These are phyloP conservation scores for Parnassius orleans DNA, from an alignment of 2,888 invertebrate genomes.

Conservation along the genomic window DNA sequence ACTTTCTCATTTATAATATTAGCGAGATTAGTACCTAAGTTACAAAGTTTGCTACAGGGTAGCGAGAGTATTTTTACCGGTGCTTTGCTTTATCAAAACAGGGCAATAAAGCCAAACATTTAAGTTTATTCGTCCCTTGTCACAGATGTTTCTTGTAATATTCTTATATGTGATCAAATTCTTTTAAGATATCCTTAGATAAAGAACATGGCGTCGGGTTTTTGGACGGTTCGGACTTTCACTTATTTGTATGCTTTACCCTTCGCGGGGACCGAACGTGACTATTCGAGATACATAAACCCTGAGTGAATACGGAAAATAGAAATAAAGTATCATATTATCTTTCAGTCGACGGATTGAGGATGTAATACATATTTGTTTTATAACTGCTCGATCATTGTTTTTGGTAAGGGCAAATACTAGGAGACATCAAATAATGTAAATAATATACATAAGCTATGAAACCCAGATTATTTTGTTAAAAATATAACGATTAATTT, in stretches of 20 bases:
- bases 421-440: too few species aligned
- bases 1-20: background rate
- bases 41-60: too few species aligned
- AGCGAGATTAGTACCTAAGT: background rate
- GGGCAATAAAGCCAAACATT: slow-evolving; percentile 40
- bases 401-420: background rate
- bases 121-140: slow-evolving; percentile 76
- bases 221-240: slow-evolving; percentile 75
- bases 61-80: background rate
- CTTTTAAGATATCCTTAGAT: slow-evolving; percentile 79
- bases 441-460: too few species aligned
- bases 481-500: too few species aligned
- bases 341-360: slow-evolving; percentile 75
- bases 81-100: slow-evolving; percentile 12
- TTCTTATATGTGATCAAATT: slow-evolving; percentile 79
- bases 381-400: slow-evolving; percentile 29
- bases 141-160: slow-evolving; percentile 78
- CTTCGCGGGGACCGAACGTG: slow-evolving; percentile 75
- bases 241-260: slow-evolving; percentile 80
- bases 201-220: slow-evolving; percentile 76
- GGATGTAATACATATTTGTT: slow-evolving; percentile 47
- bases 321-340: slow-evolving; percentile 81
- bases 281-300: slow-evolving; percentile 81
- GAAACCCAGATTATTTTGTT: too few species aligned
- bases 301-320: slow-evolving; percentile 80